Evolutionary conservation across 2,888 invertebrate species (phyloP), one percentile per base, ranked within the genome.

Genomic region (Amphimallon solstitiale): DNA sequence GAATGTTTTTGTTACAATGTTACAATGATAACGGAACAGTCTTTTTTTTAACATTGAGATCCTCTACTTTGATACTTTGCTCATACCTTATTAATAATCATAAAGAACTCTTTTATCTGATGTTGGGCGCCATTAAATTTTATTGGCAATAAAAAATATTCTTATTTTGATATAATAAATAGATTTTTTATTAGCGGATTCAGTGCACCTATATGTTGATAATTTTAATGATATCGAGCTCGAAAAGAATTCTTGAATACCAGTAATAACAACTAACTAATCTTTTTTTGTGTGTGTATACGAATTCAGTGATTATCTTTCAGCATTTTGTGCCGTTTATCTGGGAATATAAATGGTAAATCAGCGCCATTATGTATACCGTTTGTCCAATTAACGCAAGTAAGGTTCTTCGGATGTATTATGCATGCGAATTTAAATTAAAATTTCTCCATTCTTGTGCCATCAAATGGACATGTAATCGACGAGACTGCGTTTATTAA

Each of bases 351-450:
- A 54, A n/a, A 19, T 21, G 38, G 37, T 5, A 40, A 54, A 54
- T 54, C 38, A 40, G 38, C 14, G 38, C 40, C 12, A 40, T 54
- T 54, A 40, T n/a, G 14, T n/a, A 19, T 21, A 54, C 54, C 38
- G 54, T 54, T 54, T 21, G 10, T 54, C 21, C 54, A 54, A 54
- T 54, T 54, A 54, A 54, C 54, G 21, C 21, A 38, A 38, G 14
- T 21, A 21, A 3, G 12, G 12, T 38, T 21, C 9, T 5, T 29
- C 29, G 7, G 29, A 9, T 29, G 29, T 40, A 54, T 38, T 54
- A 54, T 21, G 21, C 54, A 21, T n/a, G n/a, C n/a, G n/a, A 5
- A 23, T 40, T 38, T 21, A 38, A 40, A 40, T 38, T 54, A 14
- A 23, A 37, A 38, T 54, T 19, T 17, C 45, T 2, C 2, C 17